Conservation (phyloP, 2,888 invertebrate genomes). For the Orchestes rusci region DNA sequence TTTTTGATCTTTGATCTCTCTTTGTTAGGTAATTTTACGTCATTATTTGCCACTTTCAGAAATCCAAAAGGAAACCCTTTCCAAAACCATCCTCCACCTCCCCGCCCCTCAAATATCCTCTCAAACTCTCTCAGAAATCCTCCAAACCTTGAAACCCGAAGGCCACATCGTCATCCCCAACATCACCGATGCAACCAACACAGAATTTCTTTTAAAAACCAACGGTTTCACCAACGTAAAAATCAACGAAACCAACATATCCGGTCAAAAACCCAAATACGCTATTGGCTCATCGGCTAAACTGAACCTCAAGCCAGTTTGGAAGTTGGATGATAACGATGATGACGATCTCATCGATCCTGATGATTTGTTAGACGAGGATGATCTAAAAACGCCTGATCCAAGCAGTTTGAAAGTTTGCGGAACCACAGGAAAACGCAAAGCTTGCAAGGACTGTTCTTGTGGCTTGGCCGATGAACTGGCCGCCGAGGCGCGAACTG, state of each 20-base stretch:
- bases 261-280: conserved; percentile 61
- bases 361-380: conserved; percentile 81
- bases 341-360: conserved; percentile 77
- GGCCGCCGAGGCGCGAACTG: conserved; percentile 53
- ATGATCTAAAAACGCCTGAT: conserved; percentile 83
- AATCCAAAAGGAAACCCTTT: too few species aligned
- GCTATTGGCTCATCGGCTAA: conserved; percentile 60
- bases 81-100: too few species aligned
- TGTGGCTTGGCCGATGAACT: conserved; percentile 96
- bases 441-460: conserved; percentile 96
- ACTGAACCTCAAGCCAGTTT: conserved; percentile 51
- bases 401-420: conserved; percentile 76
- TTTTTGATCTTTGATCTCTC: too few species aligned
- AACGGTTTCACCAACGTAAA: conserved; percentile 37
- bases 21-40: too few species aligned
- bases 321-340: conserved; percentile 71
- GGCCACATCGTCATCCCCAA: conserved; percentile 30
- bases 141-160: conserved; percentile 31
- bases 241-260: conserved; percentile 28
- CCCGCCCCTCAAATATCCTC: too few species aligned
- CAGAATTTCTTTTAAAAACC: conserved; percentile 37
- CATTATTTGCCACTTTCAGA: too few species aligned
- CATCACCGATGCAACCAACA: conserved; percentile 21
- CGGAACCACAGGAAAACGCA: conserved; percentile 81
- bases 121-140: too few species aligned